A percentile compares a stretch with the other conserved stretches of the same genome.
Conservation (phyloP, 2,888 invertebrate species). For the Calephelis perditalis region DNA sequence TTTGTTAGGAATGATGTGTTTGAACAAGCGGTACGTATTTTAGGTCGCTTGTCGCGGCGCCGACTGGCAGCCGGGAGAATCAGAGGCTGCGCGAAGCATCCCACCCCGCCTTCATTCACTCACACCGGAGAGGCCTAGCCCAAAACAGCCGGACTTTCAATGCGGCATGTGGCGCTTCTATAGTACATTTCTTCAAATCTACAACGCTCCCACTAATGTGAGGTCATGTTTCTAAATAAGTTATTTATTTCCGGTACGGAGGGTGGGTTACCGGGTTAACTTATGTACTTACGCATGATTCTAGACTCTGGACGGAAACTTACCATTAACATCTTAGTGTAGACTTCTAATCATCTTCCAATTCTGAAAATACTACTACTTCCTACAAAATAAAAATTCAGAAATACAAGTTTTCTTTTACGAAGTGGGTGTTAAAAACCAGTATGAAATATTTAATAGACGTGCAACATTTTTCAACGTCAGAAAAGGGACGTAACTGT, state of each 20-base stretch:
- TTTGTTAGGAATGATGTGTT: conserved; percentile 45
- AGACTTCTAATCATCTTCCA: no score
- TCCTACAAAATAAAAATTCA: no score
- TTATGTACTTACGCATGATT: no score
- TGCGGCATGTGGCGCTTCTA: conserved; percentile 66
- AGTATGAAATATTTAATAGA: no score
- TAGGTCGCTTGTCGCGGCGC: conserved; percentile 60
- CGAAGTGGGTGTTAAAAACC: no score
- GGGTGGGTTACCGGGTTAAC: no score
- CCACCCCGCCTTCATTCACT: conserved; percentile 73
- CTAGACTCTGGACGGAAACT: no score
- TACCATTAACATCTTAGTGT: no score
- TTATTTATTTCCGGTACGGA: neutral
- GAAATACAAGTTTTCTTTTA: no score
- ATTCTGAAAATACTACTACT: no score
- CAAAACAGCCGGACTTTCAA: conserved; percentile 67
- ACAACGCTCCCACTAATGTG: neutral
- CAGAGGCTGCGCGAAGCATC: conserved; percentile 68
- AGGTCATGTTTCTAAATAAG: neutral
- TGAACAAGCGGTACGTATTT: conserved; percentile 49
- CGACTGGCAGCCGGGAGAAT: conserved; percentile 58
- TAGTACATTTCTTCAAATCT: conserved; percentile 36
- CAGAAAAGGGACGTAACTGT: no score
- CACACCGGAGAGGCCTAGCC: conserved; percentile 58
- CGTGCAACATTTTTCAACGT: no score